Evolutionary conservation across 2,113 vertebrate genomes (phyloP).

Genomic region (Clarias batrachus): DNA sequence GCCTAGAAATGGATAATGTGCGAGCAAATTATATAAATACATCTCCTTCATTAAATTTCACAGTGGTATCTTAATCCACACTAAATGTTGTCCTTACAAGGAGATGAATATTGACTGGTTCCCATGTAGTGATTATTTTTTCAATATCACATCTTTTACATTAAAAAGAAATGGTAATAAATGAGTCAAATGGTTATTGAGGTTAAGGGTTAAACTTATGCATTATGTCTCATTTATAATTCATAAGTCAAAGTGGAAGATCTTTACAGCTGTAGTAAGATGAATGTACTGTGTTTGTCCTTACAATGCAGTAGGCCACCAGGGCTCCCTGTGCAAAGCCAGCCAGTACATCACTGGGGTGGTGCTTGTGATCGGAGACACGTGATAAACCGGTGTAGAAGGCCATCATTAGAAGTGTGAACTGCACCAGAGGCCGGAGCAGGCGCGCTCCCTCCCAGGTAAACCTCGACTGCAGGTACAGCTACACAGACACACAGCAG

Average conservation of each 20-base stretch:
- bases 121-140: neutral
- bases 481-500: slow-evolving; percentile 67
- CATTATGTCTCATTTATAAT: neutral
- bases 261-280: no score
- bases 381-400: slow-evolving; percentile 95
- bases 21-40: neutral
- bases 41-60: neutral
- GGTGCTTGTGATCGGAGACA: slow-evolving; percentile 93
- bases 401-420: slow-evolving; percentile 97
- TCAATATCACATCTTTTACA: neutral
- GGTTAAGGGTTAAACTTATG: neutral
- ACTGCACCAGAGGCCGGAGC: slow-evolving; percentile 91
- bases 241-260: neutral
- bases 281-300: slow-evolving; percentile 49
- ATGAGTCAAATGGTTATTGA: neutral
- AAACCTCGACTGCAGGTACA: slow-evolving; percentile 94
- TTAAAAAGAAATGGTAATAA: neutral
- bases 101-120: neutral
- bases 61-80: neutral
- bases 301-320: slow-evolving; percentile 93
- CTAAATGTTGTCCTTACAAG: neutral
- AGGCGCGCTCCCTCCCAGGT: slow-evolving; percentile 91
- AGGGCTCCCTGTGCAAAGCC: slow-evolving; percentile 90
- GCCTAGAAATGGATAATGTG: no score
- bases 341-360: slow-evolving; percentile 88